Evolutionary conservation across 1,140 invertebrate genomes (phyloP), one percentile per base, ranked within the genome.

Genomic region (Delia radicum): DNA sequence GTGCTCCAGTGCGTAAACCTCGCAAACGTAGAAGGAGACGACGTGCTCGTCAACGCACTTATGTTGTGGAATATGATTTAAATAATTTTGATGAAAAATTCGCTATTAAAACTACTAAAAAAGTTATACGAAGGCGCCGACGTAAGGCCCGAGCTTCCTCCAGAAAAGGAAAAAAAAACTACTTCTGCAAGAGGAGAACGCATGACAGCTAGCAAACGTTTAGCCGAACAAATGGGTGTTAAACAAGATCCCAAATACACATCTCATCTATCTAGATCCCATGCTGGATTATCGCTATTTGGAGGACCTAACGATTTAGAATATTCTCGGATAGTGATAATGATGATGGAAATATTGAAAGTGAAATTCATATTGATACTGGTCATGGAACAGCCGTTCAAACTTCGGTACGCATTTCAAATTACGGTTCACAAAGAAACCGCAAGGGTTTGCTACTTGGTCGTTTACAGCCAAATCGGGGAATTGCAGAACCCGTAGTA

Each of bases 231-330:
- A 33, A 37, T 87, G 37, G 84, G 82, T n/a, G 83, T 85, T 15
- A 83, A 82, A 65, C n/a, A 67, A 31, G 77, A 87, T 76, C 61
- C 76, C 74, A 72, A 80, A 75, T 74, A 85, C 83, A 63, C 33
- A 4, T 80, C 81, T 0, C 81, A 81, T 46, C 48, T 82, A 2
- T 71, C 77, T 15, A 81, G 82, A 0, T 76, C 80, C n/a, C 75
- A 63, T 21, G 79, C 81, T 73, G 82, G 85, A 48, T 80, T 81
- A 37, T 92, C 46, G 87, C 88, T 82, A 79, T 90, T 93, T 79
- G 92, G 92, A 0, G 84, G 87, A 77, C 85, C 86, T 26, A 87
- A 92, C 81, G 88, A 90, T 73, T 82, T 94, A n/a, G 91, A 91
- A 73, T 91, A 91, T 91, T 91, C 79, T 89, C 89, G 15, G 84